Percentiles rank a stretch among this genome's conserved stretches.
These are phyloP conservation scores for Alauda arvensis DNA, from an alignment of 2,797 vertebrate species.

Conservation along the genomic window DNA sequence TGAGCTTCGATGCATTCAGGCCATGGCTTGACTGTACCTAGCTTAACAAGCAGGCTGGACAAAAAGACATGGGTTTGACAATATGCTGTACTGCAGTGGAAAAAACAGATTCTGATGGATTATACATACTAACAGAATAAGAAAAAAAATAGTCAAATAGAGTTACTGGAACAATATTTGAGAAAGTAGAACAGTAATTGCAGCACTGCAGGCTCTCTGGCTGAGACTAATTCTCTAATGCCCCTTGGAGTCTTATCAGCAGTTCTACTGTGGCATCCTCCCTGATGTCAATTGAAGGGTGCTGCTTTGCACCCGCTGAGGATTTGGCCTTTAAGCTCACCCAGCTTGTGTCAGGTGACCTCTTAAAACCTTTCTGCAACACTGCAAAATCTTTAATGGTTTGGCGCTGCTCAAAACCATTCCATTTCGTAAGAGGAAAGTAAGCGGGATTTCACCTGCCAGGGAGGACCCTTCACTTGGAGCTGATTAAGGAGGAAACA, in stretches of 20 bases:
- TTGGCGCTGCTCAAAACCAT: constrained; percentile 2
- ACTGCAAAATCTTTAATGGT: constrained; percentile 43
- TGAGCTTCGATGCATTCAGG: background rate
- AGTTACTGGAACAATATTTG: background rate
- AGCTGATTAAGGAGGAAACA: constrained; percentile 26
- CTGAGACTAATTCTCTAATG: background rate
- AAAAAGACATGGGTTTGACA: background rate
- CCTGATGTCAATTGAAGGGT: background rate
- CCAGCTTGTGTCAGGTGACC: background rate
- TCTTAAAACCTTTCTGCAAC: constrained; percentile 33
- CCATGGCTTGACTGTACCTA: background rate
- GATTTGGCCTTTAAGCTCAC: constrained; percentile 24
- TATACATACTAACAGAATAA: background rate
- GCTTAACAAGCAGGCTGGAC: background rate
- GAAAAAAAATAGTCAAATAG: background rate
- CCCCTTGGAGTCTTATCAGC: background rate
- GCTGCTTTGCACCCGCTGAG: background rate
- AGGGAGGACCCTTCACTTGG: constrained; percentile 1
- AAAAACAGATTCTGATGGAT: background rate
- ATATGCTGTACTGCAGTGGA: background rate
- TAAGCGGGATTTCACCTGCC: constrained; percentile 37
- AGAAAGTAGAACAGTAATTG: background rate
- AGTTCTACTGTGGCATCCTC: background rate
- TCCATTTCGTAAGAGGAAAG: constrained; percentile 28
- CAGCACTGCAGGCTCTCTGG: background rate